These are phyloP conservation scores for Mesaphorura yosii DNA, from an alignment of 1,140 invertebrate genomes.

Conservation along the genomic window DNA sequence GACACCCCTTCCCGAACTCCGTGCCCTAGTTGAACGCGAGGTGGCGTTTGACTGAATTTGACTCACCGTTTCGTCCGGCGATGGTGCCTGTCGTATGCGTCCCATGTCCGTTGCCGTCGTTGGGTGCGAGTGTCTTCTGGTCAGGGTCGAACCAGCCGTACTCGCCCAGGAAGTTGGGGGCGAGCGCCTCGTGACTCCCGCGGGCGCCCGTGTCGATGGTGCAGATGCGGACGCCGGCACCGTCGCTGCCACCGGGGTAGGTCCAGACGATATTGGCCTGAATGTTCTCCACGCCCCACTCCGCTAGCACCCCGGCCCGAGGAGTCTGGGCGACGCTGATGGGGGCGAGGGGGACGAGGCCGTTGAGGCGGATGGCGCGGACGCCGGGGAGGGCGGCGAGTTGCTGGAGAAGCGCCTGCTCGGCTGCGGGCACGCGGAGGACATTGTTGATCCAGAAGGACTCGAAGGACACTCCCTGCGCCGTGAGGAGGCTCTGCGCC, in stretches of 20 bases:
- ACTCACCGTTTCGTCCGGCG: background rate
- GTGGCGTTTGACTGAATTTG: background rate
- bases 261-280: conserved; percentile 1
- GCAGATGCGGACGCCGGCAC: background rate
- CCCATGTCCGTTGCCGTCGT: conserved; percentile 10
- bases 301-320: background rate
- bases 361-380: background rate
- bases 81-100: conserved; percentile 11
- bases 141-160: conserved; percentile 2
- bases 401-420: background rate
- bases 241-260: conserved; percentile 4
- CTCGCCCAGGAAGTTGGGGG: background rate
- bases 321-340: background rate
- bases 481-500: background rate
- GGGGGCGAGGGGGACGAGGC: background rate
- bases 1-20: background rate
- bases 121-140: background rate
- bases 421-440: conserved; percentile 4
- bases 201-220: conserved; percentile 6
- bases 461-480: background rate
- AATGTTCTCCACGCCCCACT: conserved; percentile 7
- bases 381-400: background rate
- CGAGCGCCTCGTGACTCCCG: background rate
- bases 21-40: background rate
- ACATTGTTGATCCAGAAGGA: conserved; percentile 18